Evolutionary conservation across 2,888 invertebrate genomes (phyloP), one percentile per base, ranked within the genome.

Genomic region (Polyommatus icarus): DNA sequence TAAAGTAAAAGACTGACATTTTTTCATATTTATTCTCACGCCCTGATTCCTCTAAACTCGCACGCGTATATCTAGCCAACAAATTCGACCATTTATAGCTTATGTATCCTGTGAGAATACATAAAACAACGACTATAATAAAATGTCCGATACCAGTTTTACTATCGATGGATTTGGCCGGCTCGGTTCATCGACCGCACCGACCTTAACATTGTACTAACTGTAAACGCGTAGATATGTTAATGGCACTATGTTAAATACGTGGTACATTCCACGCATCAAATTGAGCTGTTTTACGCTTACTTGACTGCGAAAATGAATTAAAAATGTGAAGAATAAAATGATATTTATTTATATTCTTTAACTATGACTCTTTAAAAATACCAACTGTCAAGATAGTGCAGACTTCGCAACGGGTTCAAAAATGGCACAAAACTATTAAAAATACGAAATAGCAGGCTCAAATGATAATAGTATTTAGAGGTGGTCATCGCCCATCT

Each of bases 121-220:
- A 20, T 20, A 59, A 59, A 59, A 20, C 59, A 59, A 59, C 59
- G n/a, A 18, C 10, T 54, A 54, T 5, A 54, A 54, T 54, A 29
- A 7, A 71, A 36, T 71, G 8, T 71, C 71, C n/a, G 6, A 71
- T 36, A 36, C 20, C 12, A 40, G 73, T 73, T 73, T 50, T 73
- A 73, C 46, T 73, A 78, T 76, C 78, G 40, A 78, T 78, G 76
- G 78, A 78, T 77, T 79, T 32, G 78, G 71, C 57, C 24, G 73
- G 2, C 24, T 50, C 29, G 61, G 79, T 40, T 76, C 54, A 76
- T 57, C 18, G 78, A 67, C 78, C 76, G 67, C 24, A 32, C 73
- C 24, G 73, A 73, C 73, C 73, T 73, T 46, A 73, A 73, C 73
- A 73, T 73, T 73, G 73, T 73, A 46, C 15, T 50, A 73, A 73